Base-by-base conservation (phyloP, 2,113 vertebrate species). In the Paradoxurus hermaphroditus region DNA sequence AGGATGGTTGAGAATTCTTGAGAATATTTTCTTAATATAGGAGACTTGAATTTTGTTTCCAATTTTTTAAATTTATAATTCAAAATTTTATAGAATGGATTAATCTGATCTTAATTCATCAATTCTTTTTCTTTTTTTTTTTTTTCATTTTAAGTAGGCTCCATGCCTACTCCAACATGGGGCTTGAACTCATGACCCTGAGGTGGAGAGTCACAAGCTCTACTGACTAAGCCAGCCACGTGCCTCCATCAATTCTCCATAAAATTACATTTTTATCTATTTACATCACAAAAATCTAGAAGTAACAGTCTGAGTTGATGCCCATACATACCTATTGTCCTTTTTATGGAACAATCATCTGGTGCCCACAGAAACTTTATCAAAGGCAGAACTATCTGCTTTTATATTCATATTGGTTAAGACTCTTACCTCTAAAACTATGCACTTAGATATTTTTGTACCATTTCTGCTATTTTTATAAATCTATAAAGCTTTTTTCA, bases 251-350 rank as follows among this genome's bases (percentile, higher is more conserved):
- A 23, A 51, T 82, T 86, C 39, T 70, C 68, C 49, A 87, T 82
- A 68, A 82, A 93, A 86, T 49, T 68, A 75, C 23, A 62, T 95
- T 93, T 92, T 86, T 16, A 90, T 79, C 25, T 68, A 65, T 86
- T 82, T 73, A 90, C 34, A 82, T 92, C 15, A 86, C 49, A 75
- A 82, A 91, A 86, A 82, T 68, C 39, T 73, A 86, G 4, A 73
- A 97, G 18, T 62, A 59, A 70, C 12, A 41, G n/a, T 77, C 39
- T 86, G 53, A 90, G 16, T 29, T 77, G 59, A 18, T 67, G 25
- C 8, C 29, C 62, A 36, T 44, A 41, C 18, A 75, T 62, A 86
- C 12, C 75, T 75, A 63, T 75, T 93, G 36, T 95, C 16, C 10
- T 89, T 85, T 94, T 91, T 31, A 62, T 51, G 46, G 46, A 90